A percentile compares a stretch with the other conserved stretches of the same genome.
These are phyloP conservation scores for Blastomussa wellsi DNA, from an alignment of 92 coral and sea anemone genomes.

Conservation along the genomic window DNA sequence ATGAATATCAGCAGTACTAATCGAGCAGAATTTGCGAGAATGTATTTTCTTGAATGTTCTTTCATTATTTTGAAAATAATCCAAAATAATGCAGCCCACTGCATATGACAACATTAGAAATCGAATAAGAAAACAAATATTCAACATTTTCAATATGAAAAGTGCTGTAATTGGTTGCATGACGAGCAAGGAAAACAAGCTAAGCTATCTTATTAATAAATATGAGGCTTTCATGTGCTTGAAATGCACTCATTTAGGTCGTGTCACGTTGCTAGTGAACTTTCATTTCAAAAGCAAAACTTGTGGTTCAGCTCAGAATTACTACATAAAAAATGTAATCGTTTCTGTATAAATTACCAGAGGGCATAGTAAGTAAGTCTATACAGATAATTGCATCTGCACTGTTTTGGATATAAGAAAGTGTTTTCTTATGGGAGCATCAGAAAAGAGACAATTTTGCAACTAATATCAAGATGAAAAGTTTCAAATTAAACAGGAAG, in stretches of 20 bases:
- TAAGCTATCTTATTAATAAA: conserved; percentile 26
- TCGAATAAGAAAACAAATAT: background rate
- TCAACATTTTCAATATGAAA: background rate
- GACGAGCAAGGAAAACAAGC: conserved; percentile 30
- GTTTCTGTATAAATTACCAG: background rate
- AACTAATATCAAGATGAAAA: background rate
- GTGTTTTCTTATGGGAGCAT: background rate
- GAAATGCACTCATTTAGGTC: conserved; percentile 28
- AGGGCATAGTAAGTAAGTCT: background rate
- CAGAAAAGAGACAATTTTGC: no score
- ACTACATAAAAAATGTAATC: conserved; percentile 29
- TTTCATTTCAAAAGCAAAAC: conserved; percentile 19
- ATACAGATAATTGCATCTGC: background rate
- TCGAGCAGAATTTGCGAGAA: background rate
- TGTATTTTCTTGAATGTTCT: background rate
- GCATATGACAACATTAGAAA: background rate
- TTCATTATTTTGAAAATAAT: background rate
- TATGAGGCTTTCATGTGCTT: conserved; percentile 26
- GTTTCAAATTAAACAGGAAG: background rate
- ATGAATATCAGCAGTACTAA: conserved; percentile 1
- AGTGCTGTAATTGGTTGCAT: conserved; percentile 32
- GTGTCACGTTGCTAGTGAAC: conserved; percentile 8
- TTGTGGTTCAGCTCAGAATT: background rate
- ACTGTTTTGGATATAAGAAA: background rate
- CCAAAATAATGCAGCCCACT: background rate